These are phyloP conservation scores for Marcusenius ussheri DNA, from an alignment of 2,113 vertebrate genomes.

Conservation along the genomic window DNA sequence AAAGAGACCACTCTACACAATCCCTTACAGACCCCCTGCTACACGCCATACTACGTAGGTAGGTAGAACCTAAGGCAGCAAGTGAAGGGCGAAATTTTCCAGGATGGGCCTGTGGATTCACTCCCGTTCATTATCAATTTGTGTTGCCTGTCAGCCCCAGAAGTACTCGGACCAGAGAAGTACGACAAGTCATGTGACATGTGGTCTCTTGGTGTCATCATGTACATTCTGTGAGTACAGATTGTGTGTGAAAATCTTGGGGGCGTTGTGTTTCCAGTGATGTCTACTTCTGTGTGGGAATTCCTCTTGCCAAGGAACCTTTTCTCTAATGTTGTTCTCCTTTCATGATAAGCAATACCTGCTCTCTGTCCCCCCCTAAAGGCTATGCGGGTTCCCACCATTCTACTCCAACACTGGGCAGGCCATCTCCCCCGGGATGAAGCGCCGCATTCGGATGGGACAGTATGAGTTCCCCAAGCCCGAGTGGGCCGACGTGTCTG, in stretches of 20 bases:
- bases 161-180: conserved; percentile 95
- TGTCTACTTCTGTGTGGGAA: neutral
- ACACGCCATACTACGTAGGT: conserved; percentile 98
- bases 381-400: conserved; percentile 91
- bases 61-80: conserved; percentile 50
- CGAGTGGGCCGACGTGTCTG: conserved; percentile 93
- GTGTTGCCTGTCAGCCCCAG: conserved; percentile 70
- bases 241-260: neutral
- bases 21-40: conserved; percentile 90
- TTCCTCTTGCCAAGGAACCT: neutral
- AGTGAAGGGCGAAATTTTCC: neutral
- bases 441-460: conserved; percentile 92
- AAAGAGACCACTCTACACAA: conserved; percentile 92
- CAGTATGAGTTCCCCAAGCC: conserved; percentile 94
- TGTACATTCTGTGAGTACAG: conserved; percentile 94
- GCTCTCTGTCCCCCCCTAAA: conserved; percentile 44
- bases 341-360: neutral
- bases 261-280: neutral
- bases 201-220: conserved; percentile 98
- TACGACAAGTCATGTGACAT: conserved; percentile 99
- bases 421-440: conserved; percentile 98
- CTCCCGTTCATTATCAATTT: neutral
- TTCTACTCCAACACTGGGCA: conserved; percentile 98
- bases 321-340: neutral
- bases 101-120: neutral